phyloP scores from a whole-genome alignment of 2,797 vertebrate genomes.

The Sebastes minor region DNA sequence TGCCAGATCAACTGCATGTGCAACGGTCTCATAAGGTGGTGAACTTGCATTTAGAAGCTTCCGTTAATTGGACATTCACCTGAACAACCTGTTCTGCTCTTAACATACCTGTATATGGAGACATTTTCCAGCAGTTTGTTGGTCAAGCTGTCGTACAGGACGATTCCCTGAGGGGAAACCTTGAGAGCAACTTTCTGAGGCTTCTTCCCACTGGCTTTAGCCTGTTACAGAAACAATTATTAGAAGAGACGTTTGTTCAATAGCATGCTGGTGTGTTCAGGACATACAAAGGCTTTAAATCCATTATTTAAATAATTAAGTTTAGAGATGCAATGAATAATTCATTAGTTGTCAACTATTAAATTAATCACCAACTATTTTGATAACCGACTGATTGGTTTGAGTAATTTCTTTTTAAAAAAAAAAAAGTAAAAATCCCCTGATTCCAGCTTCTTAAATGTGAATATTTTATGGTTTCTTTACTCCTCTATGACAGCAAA shows the following conservation, averaged over 20 bases:
- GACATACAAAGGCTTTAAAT: background rate
- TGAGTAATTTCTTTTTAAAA: too few relatives aligned
- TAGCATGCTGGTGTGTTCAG: background rate
- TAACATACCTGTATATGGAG: slow-evolving; percentile 93
- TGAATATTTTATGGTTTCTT: too few relatives aligned
- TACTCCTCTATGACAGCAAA: too few relatives aligned
- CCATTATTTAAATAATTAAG: background rate
- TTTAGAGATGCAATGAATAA: background rate
- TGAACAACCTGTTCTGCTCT: background rate
- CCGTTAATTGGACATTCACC: background rate
- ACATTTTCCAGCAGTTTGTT: slow-evolving; percentile 90
- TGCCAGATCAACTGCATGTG: background rate
- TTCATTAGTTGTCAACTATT: too few relatives aligned
- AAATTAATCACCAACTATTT: too few relatives aligned
- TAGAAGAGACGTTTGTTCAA: background rate
- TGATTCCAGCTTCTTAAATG: too few relatives aligned
- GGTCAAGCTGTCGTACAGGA: slow-evolving; percentile 84
- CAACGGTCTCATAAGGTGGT: background rate
- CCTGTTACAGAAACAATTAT: slow-evolving; percentile 72
- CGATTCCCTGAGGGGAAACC: slow-evolving; percentile 90
- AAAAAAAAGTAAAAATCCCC: too few relatives aligned
- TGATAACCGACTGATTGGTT: too few relatives aligned
- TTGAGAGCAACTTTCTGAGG: slow-evolving; percentile 91
- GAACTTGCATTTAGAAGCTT: background rate
- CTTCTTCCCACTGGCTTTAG: slow-evolving; percentile 94